Evolutionary conservation across 2,797 vertebrate genomes (phyloP), one percentile per base, ranked within the genome.

Genomic region (Tapirus indicus): DNA sequence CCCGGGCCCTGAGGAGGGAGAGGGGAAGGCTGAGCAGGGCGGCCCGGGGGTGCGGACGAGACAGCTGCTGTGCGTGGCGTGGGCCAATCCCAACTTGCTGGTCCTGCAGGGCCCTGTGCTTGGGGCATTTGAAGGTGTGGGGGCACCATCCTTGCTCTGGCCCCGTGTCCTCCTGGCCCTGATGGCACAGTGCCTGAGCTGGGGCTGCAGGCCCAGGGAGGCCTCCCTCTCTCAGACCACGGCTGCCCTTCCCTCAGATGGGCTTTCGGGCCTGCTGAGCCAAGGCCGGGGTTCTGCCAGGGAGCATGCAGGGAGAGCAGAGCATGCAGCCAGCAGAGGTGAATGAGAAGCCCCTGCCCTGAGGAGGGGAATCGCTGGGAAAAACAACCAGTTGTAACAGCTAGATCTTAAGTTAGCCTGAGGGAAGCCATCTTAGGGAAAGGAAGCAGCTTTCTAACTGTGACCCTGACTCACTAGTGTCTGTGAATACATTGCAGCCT

Each of bases 1-100:
- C 97, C 96, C 88, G 95, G 98, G 97, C 98, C 98, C 99, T 99
- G 98, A 66, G 56, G 60, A 93, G 11, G 47, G 56, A 97, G 75
- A 93, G 44, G 97, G 72, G 71, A 97, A 97, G 97, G 93, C 93
- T 97, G 96, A 27, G 47, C 54, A 49, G 64, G 54, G 23, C 7
- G 20, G 71, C 32, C 25, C n/a, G 27, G 21, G 21, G 20, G 44
- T 9, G 6, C 38, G 83, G 35, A 93, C 10, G 35, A 86, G 9
- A 35, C 35, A 56, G 64, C 71, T 52, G 44, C 72, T 25, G 1
- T 4, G 32, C 13, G 27, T 27, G 27, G 27, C 5, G 7, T 0
- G 13, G 41, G 69, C 12, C n/a, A 6, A 82, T 9, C 11, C 38
- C 14, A 3, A 62, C 29, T 75, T 87, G 74, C 72, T 75, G 16